Conservation (phyloP, 2,113 vertebrate species). For the Columbina picui region DNA sequence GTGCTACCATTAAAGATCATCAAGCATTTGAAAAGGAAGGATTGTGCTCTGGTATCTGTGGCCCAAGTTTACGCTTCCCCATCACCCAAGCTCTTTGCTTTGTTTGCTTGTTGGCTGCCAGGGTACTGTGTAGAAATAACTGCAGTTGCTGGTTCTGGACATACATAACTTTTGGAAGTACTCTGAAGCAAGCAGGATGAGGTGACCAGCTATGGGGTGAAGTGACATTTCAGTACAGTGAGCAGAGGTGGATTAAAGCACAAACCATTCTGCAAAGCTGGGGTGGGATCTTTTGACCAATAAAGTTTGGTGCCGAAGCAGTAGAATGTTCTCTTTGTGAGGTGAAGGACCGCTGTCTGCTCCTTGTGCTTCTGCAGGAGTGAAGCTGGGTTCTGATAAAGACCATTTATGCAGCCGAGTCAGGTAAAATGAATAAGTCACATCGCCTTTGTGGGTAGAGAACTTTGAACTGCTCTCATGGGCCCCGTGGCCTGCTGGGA, state of each 20-base stretch:
- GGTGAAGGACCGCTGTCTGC: background rate
- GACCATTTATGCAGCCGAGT: background rate
- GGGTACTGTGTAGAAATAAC: background rate
- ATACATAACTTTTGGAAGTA: rapidly evolving
- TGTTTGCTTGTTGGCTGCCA: background rate
- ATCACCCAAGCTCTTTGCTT: background rate
- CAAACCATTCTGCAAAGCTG: background rate
- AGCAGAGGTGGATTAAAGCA: background rate
- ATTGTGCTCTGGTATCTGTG: background rate
- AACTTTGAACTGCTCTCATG: background rate
- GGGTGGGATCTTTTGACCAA: background rate
- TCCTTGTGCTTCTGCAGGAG: background rate
- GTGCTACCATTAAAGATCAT: background rate
- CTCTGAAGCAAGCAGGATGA: background rate
- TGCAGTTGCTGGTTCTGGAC: background rate
- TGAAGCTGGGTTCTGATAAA: background rate
- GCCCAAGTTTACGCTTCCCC: background rate
- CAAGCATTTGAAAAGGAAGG: background rate
- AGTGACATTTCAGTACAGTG: background rate
- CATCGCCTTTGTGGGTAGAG: background rate
- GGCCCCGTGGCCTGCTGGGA: background rate
- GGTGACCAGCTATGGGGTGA: background rate
- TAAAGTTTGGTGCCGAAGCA: background rate
- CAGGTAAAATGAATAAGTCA: background rate
- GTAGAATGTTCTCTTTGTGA: background rate